Base-by-base conservation (phyloP, 2,113 vertebrate genomes). In the Laterallus jamaicensis region DNA sequence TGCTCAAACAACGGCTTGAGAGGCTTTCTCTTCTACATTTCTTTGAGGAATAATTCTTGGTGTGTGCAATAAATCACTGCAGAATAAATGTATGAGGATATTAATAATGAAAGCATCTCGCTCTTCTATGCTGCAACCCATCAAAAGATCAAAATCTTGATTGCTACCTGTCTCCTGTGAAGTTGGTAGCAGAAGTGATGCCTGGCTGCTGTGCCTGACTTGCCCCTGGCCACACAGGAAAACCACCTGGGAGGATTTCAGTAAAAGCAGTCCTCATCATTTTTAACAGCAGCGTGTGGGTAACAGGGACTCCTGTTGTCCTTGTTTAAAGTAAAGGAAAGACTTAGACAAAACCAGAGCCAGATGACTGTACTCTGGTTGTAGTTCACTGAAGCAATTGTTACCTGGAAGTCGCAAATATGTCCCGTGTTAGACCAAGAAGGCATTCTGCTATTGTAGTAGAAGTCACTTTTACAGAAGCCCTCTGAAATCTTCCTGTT, bases 41-140 rank as follows among this genome's bases (percentile, higher is more conserved):
- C 56, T 79, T 85, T 54, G 49, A 95, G 39, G 58, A 85, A 42
- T 82, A 55, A 60, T 68, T 91, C n/a, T 91, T 87, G 70, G 32
- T 32, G 94, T 5, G 6, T 81, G 37, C 64, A 76, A 83, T 80
- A 69, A 74, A 74, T 91, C 69, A 50, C 47, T 58, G 31, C 29
- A 66, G 40, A 60, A 66, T 63, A 63, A 79, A 84, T 16, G 39
- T 52, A 64, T 64, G 54, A 91, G 62, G 55, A 29, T 71, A 35
- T 91, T 87, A 91, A 85, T 60, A 73, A 94, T 52, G 29, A 90
- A 93, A 85, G 54, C 49, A 64, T 56, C 82, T 93, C 25, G 14
- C 49, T 93, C 66, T 86, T 78, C 52, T 71, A 4, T 26, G 39
- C 66, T 85, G 62, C 49, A 94, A 5, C 49, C 50, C 24, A 39